Conservation (phyloP, 2,113 vertebrate genomes). For the Epinephelus cyanopodus region DNA sequence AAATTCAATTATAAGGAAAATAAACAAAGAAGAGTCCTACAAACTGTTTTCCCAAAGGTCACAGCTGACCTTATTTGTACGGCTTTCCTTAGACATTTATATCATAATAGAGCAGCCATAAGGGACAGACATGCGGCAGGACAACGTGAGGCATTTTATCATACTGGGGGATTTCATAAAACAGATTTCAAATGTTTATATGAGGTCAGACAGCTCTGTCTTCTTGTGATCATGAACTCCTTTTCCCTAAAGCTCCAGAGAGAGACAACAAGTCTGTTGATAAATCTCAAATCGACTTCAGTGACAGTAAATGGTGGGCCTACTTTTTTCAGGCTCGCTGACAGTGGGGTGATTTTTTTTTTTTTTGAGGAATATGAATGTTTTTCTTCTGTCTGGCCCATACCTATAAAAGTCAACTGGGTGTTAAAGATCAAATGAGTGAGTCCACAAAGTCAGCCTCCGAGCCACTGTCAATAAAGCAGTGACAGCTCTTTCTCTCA, state of each 20-base stretch:
- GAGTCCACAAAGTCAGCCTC: conserved; percentile 11
- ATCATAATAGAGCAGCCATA: conserved; percentile 3
- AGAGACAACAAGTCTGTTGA: conserved; percentile 36
- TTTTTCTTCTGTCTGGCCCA: background rate
- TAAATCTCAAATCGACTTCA: conserved; percentile 15
- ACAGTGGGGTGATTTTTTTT: background rate
- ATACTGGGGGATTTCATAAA: conserved; percentile 18
- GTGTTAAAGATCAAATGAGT: conserved; percentile 28
- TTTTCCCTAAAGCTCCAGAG: conserved; percentile 1
- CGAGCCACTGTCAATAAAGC: background rate
- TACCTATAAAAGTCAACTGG: conserved; percentile 31
- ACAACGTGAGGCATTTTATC: conserved; percentile 26
- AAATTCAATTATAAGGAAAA: conserved; percentile 52
- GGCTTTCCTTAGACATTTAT: conserved; percentile 11
- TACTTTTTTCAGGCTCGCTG: conserved; percentile 17
- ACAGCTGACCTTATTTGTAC: conserved; percentile 36
- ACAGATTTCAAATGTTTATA: conserved; percentile 43
- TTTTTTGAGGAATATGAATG: conserved; percentile 2
- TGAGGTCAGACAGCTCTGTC: conserved; percentile 27
- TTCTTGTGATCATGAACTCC: conserved; percentile 12
- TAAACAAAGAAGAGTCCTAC: conserved; percentile 39
- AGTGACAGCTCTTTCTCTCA: background rate
- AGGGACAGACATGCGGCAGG: background rate
- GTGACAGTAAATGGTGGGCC: conserved; percentile 14
- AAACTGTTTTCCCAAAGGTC: conserved; percentile 54